Evolutionary conservation across 2,797 vertebrate genomes (phyloP).

Genomic region (Falco cherrug): DNA sequence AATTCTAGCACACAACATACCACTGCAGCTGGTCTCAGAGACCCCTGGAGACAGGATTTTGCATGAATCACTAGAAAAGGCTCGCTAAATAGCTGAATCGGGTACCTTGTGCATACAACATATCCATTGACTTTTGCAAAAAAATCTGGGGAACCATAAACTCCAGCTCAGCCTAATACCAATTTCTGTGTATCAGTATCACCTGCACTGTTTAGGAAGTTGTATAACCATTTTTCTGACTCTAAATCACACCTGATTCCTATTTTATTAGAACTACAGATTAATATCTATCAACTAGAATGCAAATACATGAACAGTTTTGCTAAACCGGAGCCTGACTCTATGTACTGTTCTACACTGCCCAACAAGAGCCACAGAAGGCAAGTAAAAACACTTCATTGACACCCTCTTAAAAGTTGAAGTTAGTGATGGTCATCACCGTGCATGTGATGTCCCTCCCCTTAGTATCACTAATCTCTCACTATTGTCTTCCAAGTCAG

Average conservation of each 20-base stretch:
- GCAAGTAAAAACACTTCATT: not conserved
- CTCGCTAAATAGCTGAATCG: not conserved
- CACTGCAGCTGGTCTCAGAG: not conserved
- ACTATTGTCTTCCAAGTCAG: not conserved
- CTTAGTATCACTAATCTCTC: not conserved
- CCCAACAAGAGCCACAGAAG: not conserved
- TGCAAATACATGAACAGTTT: not conserved
- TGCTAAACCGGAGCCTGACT: not conserved
- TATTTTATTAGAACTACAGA: not conserved
- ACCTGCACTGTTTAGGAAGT: not conserved
- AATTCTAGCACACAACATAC: fast-evolving
- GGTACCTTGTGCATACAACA: not conserved
- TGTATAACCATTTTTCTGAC: not conserved
- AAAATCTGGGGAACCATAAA: not conserved
- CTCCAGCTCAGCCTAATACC: not conserved
- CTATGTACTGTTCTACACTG: not conserved
- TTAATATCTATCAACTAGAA: not conserved
- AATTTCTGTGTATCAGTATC: not conserved
- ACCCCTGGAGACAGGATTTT: not conserved
- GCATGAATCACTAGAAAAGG: not conserved
- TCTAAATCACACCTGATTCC: not conserved
- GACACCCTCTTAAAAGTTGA: not conserved
- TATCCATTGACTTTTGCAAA: not conserved
- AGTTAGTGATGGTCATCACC: not conserved
- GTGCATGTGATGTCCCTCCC: not conserved